Evolutionary conservation across 2,797 vertebrate genomes (phyloP), one percentile per base, ranked within the genome.

Genomic region (Malurus leucopterus): DNA sequence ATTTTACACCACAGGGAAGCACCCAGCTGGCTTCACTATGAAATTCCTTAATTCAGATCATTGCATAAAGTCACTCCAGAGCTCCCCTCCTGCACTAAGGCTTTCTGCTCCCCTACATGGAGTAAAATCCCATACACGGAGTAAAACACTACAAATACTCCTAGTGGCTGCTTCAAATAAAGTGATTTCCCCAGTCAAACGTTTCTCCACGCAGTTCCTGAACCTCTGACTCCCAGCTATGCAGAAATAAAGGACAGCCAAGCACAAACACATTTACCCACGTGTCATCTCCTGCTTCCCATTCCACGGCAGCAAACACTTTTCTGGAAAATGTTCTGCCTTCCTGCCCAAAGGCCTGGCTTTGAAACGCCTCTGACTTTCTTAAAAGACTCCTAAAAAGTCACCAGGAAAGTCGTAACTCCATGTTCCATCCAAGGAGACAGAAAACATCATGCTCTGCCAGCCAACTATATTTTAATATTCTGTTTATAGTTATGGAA

Each of bases 401-500:
- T 57, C 30, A 8, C 26, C 43, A 43, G 67, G 32, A 50, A 93
- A 80, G 58, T 83, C 1, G 0, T 15, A 81, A 74, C 63, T 55
- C 30, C 53, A 21, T 50, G 32, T 83, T 94, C 69, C 63, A 85
- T 6, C n/a, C 73, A 80, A 79, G 59, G 51, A 80, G 40, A 34
- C 63, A 78, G 63, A 81, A 86, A 58, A 15, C 34, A 89, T 8
- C 59, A 58, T 0, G 18, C 58, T 49, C 41, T 65, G 70, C 78
- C 36, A 83, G 67, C 59, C 63, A 78, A 88, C 70, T 59, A 1
- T 34, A 75, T 78, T 91, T 91, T 87, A 85, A 84, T 77, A 90
- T 90, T 94, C 86, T 90, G 88, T 81, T 92, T 89, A 72, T 55
- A 85, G 86, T 83, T 92, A 92, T 72, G 78, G 72, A 93, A 91